Evolutionary conservation across 2,888 invertebrate genomes (phyloP).

Genomic region (Homarus gammarus): DNA sequence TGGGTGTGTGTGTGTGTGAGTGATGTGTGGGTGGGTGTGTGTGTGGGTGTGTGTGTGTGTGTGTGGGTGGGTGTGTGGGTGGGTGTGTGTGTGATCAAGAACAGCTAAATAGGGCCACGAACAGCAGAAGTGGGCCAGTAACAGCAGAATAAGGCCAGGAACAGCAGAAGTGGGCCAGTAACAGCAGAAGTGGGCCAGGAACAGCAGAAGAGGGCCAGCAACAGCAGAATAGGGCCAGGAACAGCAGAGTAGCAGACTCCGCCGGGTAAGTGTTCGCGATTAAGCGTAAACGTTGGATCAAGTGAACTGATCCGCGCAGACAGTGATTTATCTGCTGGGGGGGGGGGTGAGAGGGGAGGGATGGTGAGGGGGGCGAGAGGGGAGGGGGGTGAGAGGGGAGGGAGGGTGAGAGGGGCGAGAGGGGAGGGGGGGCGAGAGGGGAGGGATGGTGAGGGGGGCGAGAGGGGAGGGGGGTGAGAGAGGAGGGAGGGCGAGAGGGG

Average conservation of each 20-base stretch:
- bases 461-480: too few relatives aligned
- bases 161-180: too few relatives aligned
- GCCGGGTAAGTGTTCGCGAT: neutral
- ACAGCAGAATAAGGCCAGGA: too few relatives aligned
- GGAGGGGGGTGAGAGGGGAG: neutral
- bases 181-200: too few relatives aligned
- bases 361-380: neutral
- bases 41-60: too few relatives aligned
- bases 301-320: neutral
- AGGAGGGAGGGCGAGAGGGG: too few relatives aligned
- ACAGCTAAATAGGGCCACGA: too few relatives aligned
- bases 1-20: conserved; percentile 15
- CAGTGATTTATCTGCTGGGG: neutral
- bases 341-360: neutral
- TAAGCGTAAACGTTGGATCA: neutral
- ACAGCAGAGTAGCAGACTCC: neutral
- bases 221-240: neutral
- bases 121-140: too few relatives aligned
- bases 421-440: neutral
- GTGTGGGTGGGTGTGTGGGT: neutral
- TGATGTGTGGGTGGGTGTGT: too few relatives aligned
- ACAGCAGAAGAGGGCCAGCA: too few relatives aligned
- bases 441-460: too few relatives aligned
- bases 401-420: neutral
- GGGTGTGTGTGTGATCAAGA: too few relatives aligned